These are phyloP conservation scores for Phortica variegata DNA, from an alignment of 1,140 invertebrate species.

Conservation along the genomic window DNA sequence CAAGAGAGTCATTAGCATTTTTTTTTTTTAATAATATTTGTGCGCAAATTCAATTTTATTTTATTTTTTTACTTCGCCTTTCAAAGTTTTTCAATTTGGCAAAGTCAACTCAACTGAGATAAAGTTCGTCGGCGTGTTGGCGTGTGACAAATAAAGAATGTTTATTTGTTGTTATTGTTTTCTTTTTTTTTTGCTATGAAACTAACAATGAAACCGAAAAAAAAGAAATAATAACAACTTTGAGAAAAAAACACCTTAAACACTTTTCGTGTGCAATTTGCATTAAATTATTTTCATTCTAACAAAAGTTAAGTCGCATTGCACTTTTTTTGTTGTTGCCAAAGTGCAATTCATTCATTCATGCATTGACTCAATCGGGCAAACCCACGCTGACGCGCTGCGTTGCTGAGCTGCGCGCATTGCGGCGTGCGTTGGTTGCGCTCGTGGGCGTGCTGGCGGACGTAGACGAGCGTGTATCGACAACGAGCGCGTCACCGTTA, in stretches of 20 bases:
- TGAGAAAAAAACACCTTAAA: constrained; percentile 1
- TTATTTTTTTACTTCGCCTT: constrained; percentile 25
- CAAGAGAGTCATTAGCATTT: constrained; percentile 42
- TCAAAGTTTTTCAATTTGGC: constrained; percentile 1
- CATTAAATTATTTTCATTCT: constrained; percentile 1
- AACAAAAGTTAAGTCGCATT: too few relatives aligned
- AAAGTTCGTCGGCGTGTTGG: not conserved
- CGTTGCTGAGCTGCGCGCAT: constrained; percentile 55
- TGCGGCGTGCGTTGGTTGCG: constrained; percentile 49
- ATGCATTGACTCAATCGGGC: constrained; percentile 33
- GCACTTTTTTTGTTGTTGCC: not conserved
- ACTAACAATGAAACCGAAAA: not conserved
- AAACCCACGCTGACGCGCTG: constrained; percentile 49
- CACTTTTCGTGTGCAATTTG: not conserved
- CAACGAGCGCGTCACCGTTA: constrained; percentile 44
- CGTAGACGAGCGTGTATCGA: constrained; percentile 18
- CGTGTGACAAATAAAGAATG: too few relatives aligned
- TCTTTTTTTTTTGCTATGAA: too few relatives aligned
- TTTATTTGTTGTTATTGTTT: too few relatives aligned
- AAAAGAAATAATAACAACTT: constrained; percentile 7
- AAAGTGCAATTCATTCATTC: not conserved
- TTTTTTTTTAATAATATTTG: constrained; percentile 10
- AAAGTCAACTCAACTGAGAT: constrained; percentile 1
- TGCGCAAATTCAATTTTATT: constrained; percentile 2
- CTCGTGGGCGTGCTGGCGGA: constrained; percentile 37